Conservation (phyloP, 1,140 invertebrate species). For the Arctopsyche grandis region DNA sequence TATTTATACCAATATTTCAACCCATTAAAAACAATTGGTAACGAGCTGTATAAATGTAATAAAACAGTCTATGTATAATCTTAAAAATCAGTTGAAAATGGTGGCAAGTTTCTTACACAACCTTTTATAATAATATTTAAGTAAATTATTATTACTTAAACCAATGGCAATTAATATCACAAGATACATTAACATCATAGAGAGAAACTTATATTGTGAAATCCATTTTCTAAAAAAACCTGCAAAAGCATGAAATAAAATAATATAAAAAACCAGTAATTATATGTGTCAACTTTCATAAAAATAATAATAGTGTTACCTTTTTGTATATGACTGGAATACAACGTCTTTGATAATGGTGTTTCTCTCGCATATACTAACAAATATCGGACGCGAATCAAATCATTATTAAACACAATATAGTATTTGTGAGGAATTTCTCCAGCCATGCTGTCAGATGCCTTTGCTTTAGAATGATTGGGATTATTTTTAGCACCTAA, state of each 20-base stretch:
- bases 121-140: constrained; percentile 63
- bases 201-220: constrained; percentile 62
- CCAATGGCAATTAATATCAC: constrained; percentile 64
- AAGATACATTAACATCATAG: constrained; percentile 63
- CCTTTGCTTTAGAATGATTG: constrained; percentile 12
- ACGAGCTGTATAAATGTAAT: too few species aligned
- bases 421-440: constrained; percentile 78
- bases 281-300: too few species aligned
- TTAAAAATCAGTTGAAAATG: neutral
- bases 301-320: neutral
- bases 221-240: constrained; percentile 62
- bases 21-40: too few species aligned
- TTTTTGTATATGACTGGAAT: neutral
- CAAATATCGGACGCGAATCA: constrained; percentile 80
- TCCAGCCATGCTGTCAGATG: constrained; percentile 59
- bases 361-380: constrained; percentile 75
- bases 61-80: too few species aligned
- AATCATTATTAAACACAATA: constrained; percentile 79
- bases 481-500: constrained; percentile 15
- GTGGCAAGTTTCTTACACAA: constrained; percentile 56
- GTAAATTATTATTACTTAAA: constrained; percentile 63
- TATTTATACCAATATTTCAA: too few species aligned
- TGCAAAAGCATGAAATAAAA: constrained; percentile 51
- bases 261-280: neutral
- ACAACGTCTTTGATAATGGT: neutral